These are phyloP conservation scores for Arctopsyche grandis DNA, from an alignment of 1,140 invertebrate genomes.

Conservation along the genomic window DNA sequence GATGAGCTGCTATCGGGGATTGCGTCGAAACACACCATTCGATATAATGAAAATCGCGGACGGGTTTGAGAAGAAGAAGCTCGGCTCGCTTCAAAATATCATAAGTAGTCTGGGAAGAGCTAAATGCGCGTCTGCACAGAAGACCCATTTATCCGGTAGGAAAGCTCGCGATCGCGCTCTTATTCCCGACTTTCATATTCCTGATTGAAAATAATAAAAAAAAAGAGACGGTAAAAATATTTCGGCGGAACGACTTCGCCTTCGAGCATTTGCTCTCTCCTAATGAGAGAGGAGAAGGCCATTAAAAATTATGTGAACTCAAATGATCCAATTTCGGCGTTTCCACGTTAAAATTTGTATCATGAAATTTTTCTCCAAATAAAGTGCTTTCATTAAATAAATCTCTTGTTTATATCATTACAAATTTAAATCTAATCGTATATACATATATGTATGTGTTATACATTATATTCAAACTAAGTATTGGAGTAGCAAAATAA, in stretches of 20 bases:
- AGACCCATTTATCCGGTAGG: not conserved
- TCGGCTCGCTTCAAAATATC: conserved; percentile 4
- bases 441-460: no score
- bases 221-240: not conserved
- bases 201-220: conserved; percentile 15
- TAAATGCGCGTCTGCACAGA: not conserved
- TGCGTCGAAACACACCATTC: conserved; percentile 40
- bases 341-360: conserved; percentile 4
- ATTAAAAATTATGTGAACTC: conserved; percentile 34
- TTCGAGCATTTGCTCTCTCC: conserved; percentile 13
- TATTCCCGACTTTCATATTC: not conserved
- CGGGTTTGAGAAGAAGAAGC: not conserved
- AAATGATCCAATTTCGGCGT: conserved; percentile 25
- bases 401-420: not conserved
- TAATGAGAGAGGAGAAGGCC: conserved; percentile 25
- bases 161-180: not conserved
- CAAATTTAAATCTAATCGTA: no score
- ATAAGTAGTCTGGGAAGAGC: not conserved
- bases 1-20: conserved; percentile 45
- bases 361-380: not conserved
- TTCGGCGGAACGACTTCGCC: conserved; percentile 5
- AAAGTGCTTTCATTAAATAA: not conserved
- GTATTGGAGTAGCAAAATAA: no score
- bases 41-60: conserved; percentile 43
- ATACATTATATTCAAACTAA: no score